Evolutionary conservation across 1,140 invertebrate genomes (phyloP).

Genomic region (Zaprionus gabonicus): DNA sequence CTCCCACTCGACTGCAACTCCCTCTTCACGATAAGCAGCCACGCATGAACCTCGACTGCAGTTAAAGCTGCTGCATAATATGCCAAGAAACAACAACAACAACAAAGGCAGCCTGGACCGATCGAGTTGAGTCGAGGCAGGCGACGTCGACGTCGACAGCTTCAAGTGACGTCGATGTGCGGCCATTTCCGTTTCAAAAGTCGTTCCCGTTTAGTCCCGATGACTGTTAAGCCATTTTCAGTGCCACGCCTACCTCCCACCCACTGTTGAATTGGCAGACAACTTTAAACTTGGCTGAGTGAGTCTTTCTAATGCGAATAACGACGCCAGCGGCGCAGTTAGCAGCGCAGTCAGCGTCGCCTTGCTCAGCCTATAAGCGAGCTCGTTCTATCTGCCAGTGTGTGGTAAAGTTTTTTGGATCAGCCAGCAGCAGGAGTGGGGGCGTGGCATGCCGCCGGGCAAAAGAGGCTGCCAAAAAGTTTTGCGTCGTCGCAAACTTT

Average conservation of each 20-base stretch:
- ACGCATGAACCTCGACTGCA: slow-evolving; percentile 33
- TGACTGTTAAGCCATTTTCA: slow-evolving; percentile 61
- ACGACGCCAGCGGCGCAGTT: slow-evolving; percentile 14
- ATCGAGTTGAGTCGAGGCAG: not conserved
- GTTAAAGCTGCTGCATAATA: slow-evolving; percentile 16
- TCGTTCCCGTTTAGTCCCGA: slow-evolving; percentile 64
- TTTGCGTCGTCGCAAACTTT: slow-evolving; percentile 76
- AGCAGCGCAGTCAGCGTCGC: slow-evolving; percentile 6
- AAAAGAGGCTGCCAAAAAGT: slow-evolving; percentile 73
- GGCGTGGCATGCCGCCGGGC: slow-evolving; percentile 23
- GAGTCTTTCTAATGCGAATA: slow-evolving; percentile 42
- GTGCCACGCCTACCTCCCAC: slow-evolving; percentile 4
- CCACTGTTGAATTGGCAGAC: slow-evolving; percentile 38
- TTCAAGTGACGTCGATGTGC: slow-evolving; percentile 54
- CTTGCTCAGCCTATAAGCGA: slow-evolving; percentile 30
- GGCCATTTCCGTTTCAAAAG: slow-evolving; percentile 71
- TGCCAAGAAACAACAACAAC: not conserved
- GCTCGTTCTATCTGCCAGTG: slow-evolving; percentile 4
- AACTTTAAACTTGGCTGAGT: slow-evolving; percentile 47
- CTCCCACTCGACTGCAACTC: not conserved
- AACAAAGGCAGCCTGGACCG: not conserved
- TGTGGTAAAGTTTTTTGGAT: slow-evolving; percentile 43
- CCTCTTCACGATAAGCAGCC: not conserved
- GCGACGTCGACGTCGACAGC: slow-evolving; percentile 39
- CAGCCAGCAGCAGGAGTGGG: not conserved